phyloP scores from a whole-genome alignment of 2,113 vertebrate species.

The Pachycephala philippinensis region DNA sequence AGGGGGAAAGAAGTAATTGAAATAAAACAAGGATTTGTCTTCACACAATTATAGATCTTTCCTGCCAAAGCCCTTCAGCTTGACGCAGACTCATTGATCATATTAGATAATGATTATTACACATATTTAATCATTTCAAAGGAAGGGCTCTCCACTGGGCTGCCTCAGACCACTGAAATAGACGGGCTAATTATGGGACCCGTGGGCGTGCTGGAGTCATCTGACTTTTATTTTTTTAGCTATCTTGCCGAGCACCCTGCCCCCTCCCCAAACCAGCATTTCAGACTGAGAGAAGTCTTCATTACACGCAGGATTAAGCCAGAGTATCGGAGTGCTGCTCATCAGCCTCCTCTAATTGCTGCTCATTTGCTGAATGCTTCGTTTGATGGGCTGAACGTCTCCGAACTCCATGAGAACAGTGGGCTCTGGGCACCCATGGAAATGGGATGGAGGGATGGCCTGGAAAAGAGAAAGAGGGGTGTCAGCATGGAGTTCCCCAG shows the following conservation, averaged over 20 bases:
- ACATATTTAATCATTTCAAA: neutral
- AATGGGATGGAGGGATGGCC: neutral
- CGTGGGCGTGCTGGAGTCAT: constrained; percentile 41
- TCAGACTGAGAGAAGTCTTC: neutral
- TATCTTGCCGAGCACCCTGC: neutral
- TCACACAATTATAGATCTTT: rapidly evolving
- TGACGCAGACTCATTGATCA: neutral
- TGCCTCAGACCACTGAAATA: constrained; percentile 39
- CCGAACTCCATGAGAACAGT: neutral
- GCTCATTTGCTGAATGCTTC: neutral
- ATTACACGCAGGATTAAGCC: neutral
- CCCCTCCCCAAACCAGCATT: neutral
- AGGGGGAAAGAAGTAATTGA: neutral
- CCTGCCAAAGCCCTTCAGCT: neutral
- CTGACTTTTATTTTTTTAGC: constrained; percentile 45
- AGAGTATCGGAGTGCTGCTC: neutral
- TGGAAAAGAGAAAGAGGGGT: neutral
- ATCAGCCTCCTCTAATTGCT: neutral
- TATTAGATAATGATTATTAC: neutral
- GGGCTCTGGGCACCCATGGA: rapidly evolving
- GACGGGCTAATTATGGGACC: constrained; percentile 45
- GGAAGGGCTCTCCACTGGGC: neutral
- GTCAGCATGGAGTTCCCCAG: rapidly evolving
- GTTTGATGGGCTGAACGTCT: neutral
- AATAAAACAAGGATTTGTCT: neutral